These are phyloP conservation scores for Neomorphus geoffroyi DNA, from an alignment of 2,797 vertebrate genomes.

Conservation along the genomic window DNA sequence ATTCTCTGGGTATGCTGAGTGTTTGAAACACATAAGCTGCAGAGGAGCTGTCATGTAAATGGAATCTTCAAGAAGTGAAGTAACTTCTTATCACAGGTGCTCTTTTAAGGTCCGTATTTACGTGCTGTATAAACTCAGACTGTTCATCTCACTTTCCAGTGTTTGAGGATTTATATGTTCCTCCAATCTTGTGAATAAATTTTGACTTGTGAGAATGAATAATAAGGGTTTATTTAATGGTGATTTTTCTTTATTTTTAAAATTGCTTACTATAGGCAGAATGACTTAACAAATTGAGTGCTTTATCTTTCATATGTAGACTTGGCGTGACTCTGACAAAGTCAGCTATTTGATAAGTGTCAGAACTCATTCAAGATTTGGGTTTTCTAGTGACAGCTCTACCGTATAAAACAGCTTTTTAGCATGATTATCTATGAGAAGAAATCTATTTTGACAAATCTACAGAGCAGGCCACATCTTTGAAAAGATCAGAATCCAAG, in stretches of 20 bases:
- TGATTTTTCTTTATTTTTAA: neutral
- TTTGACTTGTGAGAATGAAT: neutral
- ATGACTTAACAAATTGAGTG: neutral
- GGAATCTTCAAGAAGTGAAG: neutral
- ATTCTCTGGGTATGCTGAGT: neutral
- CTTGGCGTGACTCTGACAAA: neutral
- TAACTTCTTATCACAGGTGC: neutral
- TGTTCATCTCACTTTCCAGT: neutral
- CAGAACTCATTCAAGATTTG: neutral
- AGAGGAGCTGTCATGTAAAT: neutral
- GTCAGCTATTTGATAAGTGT: neutral
- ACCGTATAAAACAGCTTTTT: neutral
- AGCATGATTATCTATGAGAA: neutral
- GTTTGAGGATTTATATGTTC: neutral
- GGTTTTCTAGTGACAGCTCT: neutral
- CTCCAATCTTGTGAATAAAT: neutral
- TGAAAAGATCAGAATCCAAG: neutral
- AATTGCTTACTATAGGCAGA: neutral
- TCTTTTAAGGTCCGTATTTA: neutral
- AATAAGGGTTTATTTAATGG: neutral
- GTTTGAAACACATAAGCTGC: neutral
- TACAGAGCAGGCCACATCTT: neutral
- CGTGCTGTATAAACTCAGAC: neutral
- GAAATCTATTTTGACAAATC: neutral
- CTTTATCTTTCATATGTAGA: neutral